Evolutionary conservation across 2,888 invertebrate species (phyloP).

Genomic region (Petrophora chlorosata): DNA sequence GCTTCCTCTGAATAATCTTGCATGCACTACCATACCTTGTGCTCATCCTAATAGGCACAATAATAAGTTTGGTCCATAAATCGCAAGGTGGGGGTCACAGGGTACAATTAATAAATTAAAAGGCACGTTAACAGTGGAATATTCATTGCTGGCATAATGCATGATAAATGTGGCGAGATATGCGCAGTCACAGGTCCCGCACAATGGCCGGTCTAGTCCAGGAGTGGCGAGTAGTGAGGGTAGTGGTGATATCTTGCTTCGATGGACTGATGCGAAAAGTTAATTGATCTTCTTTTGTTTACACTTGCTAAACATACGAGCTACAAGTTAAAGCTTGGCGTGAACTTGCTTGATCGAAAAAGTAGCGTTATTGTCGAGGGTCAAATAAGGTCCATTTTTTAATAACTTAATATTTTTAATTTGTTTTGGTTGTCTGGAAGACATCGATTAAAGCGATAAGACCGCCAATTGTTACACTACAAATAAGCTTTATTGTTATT

Average conservation of each 20-base stretch:
- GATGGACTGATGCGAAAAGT: too few species aligned
- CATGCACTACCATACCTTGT: neutral
- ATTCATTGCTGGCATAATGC: slow-evolving; percentile 70
- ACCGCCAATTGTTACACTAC: too few species aligned
- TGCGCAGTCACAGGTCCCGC: slow-evolving; percentile 64
- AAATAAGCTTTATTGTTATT: too few species aligned
- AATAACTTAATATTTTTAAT: too few species aligned
- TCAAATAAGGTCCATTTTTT: too few species aligned
- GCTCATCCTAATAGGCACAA: slow-evolving; percentile 34
- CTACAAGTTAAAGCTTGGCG: too few species aligned
- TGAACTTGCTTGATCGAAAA: too few species aligned
- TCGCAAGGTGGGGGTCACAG: slow-evolving; percentile 56
- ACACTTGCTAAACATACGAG: too few species aligned
- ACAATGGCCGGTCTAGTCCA: slow-evolving; percentile 42
- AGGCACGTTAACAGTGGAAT: slow-evolving; percentile 67
- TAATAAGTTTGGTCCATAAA: slow-evolving; percentile 62
- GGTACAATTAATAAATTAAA: slow-evolving; percentile 76
- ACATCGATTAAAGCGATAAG: too few species aligned
- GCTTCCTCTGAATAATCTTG: neutral
- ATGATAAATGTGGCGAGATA: slow-evolving; percentile 73
- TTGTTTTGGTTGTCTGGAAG: too few species aligned
- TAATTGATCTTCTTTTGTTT: too few species aligned
- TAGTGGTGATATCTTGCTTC: neutral
- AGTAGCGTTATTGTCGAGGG: too few species aligned
- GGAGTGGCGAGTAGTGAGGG: neutral